phyloP scores from a whole-genome alignment of 2,797 vertebrate species.

The Pampus argenteus region DNA sequence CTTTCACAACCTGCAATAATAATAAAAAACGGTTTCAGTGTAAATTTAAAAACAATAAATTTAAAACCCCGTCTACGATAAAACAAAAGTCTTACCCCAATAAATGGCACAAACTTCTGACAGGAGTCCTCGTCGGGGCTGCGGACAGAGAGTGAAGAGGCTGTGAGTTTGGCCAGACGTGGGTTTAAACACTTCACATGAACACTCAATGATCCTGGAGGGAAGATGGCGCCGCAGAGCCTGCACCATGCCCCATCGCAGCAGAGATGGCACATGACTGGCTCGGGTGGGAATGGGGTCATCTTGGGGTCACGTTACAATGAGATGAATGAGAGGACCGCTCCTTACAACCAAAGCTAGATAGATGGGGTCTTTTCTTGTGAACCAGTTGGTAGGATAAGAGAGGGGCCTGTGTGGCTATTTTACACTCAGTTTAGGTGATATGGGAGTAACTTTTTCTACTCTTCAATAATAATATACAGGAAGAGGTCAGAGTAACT shows the following conservation, averaged over 20 bases:
- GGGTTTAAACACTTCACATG: conserved; percentile 47
- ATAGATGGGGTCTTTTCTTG: conserved; percentile 14
- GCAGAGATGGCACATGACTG: conserved; percentile 63
- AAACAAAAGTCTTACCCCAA: conserved; percentile 86
- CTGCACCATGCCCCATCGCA: conserved; percentile 63
- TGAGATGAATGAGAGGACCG: conserved; percentile 78
- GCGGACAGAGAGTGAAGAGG: conserved; percentile 51
- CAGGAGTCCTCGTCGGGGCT: conserved; percentile 94
- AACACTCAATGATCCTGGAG: conserved; percentile 75
- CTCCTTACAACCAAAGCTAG: conserved; percentile 81
- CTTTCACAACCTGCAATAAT: conserved; percentile 85
- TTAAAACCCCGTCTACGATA: rapidly evolving
- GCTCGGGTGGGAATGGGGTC: conserved; percentile 65
- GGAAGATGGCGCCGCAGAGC: conserved; percentile 61
- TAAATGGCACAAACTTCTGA: conserved; percentile 95
- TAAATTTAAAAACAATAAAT: conserved; percentile 9
- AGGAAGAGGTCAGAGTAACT: not conserved
- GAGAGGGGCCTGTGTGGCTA: not conserved
- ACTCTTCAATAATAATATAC: conserved; percentile 3
- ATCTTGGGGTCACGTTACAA: conserved; percentile 69
- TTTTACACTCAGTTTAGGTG: not conserved
- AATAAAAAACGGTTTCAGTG: not conserved
- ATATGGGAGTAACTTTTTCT: not conserved
- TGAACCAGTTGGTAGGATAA: conserved; percentile 3
- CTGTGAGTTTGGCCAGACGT: conserved; percentile 27